Evolutionary conservation across 1,140 invertebrate genomes (phyloP), one percentile per base, ranked within the genome.

Genomic region (Megalonaias nervosa): DNA sequence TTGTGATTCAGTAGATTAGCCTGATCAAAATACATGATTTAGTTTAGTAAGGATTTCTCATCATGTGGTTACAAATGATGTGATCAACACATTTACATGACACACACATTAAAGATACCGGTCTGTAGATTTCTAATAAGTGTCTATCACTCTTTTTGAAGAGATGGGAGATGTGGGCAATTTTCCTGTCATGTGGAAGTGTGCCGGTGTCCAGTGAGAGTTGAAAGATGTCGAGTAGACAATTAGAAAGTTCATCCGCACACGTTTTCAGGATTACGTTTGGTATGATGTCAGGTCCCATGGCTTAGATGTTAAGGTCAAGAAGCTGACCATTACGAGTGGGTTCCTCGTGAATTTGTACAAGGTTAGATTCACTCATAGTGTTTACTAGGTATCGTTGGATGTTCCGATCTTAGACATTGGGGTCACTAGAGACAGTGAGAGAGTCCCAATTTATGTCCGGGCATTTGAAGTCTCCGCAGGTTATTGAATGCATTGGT

Each of bases 21-120:
- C 71, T 23, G 67, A 15, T 17, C 75, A n/a, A 23, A 81, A 81
- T 12, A 75, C 75, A 58, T 81, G 79, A 62, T 81, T 73, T 12
- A 69, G 58, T 31, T 13, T 13, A 31, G 75, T 72, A 19, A 77
- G 75, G 62, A 76, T 81, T 11, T 60, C 19, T 21, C 26, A 65
- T 26, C 48, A 74, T 74, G 38, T 75, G 74, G n/a, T 68, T 67
- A n/a, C 74, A 75, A 17, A 74, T 67, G 57, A 74, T 68, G 48
- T 75, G 74, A 31, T 68, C 74, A n/a, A 68, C 57, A 14, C 68
- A 26, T 56, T 73, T 73, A 26, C 58, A 77, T 13, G 75, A 21
- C 19, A 77, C 64, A 21, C 2, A 66, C n/a, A 57, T 77, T 2
- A 71, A 48, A 17, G 69, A 71, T 17, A 77, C 69, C 6, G 75